Conservation (phyloP, 2,888 invertebrate species). For the Caenorhabditis drosophilae region DNA sequence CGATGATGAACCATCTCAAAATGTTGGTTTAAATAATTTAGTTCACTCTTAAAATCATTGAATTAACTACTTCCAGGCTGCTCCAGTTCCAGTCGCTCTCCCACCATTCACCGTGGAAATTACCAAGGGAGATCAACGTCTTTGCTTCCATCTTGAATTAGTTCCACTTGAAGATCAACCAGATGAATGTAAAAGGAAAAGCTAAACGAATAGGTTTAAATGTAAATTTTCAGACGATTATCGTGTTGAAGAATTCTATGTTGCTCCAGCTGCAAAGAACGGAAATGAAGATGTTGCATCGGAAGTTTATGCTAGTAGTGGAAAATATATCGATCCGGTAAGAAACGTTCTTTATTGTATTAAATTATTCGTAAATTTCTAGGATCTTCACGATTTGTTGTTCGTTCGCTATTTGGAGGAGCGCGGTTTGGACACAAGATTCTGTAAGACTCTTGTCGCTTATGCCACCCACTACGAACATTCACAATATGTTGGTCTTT, state of each 20-base stretch:
- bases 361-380: conserved; percentile 7
- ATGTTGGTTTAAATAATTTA: too few relatives aligned
- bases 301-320: conserved; percentile 84
- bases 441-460: conserved; percentile 85
- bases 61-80: conserved; percentile 25
- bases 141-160: conserved; percentile 64
- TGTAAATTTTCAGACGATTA: conserved; percentile 81
- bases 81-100: conserved; percentile 75
- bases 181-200: conserved; percentile 68
- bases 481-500: conserved; percentile 83
- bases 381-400: conserved; percentile 64
- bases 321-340: conserved; percentile 93
- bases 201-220: neutral
- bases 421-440: conserved; percentile 90
- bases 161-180: conserved; percentile 64
- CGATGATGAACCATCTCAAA: conserved; percentile 46
- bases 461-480: conserved; percentile 93
- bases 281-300: conserved; percentile 85
- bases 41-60: too few relatives aligned
- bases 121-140: conserved; percentile 77
- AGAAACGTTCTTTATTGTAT: conserved; percentile 66
- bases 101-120: conserved; percentile 90
- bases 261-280: conserved; percentile 71
- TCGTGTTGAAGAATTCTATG: conserved; percentile 89
- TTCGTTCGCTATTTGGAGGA: conserved; percentile 94